These are phyloP conservation scores for Silurus meridionalis DNA, from an alignment of 2,113 vertebrate species.

Conservation along the genomic window DNA sequence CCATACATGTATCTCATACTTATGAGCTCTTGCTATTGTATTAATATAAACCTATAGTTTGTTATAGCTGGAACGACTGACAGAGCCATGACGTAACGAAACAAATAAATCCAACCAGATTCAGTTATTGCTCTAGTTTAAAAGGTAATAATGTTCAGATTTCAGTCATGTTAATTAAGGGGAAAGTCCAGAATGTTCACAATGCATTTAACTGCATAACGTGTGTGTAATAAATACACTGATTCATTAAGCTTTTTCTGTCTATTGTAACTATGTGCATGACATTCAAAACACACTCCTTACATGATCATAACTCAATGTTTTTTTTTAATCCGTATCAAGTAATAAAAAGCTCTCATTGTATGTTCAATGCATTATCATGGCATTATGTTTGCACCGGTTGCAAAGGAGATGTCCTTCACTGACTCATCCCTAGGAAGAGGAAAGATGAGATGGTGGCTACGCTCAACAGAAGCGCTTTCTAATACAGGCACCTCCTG, in stretches of 20 bases:
- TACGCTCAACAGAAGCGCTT: conserved; percentile 35
- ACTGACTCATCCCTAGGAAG: conserved; percentile 39
- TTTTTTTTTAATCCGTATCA: not conserved
- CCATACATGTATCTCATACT: not conserved
- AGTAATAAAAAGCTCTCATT: not conserved
- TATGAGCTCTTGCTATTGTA: not conserved
- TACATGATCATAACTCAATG: not conserved
- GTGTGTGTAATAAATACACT: not conserved
- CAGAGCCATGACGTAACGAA: not conserved
- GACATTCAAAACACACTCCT: not conserved
- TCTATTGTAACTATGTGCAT: not conserved
- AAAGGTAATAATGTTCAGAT: not conserved
- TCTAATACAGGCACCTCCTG: conserved; percentile 18
- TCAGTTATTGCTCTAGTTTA: not conserved
- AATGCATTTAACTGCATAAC: not conserved
- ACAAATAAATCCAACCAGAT: not conserved
- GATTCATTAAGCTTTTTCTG: not conserved
- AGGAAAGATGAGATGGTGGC: conserved; percentile 39
- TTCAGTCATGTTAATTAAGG: not conserved
- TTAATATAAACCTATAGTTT: not conserved
- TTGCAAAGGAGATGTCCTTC: conserved; percentile 26
- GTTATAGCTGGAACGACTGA: not conserved
- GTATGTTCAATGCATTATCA: not conserved
- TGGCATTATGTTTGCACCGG: not conserved
- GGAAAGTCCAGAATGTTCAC: not conserved